Conservation (phyloP, 35 echinoderm and acorn worm genomes). For the Ophiothrix spiculata region DNA sequence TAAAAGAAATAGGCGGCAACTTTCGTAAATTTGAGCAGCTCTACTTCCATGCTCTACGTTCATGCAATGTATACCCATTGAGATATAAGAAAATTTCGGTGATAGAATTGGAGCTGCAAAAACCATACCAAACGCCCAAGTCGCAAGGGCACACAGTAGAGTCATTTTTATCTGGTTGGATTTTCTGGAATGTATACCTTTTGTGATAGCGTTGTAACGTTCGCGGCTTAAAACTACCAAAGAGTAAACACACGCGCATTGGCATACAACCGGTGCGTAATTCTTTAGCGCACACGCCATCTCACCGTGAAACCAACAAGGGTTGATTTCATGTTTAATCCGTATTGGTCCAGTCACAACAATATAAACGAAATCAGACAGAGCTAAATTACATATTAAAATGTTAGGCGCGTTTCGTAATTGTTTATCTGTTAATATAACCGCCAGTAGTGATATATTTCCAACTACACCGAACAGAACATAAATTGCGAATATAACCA, state of each 20-base stretch:
- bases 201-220: conserved; percentile 48
- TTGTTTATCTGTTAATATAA: conserved; percentile 39
- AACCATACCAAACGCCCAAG: not conserved
- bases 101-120: not conserved
- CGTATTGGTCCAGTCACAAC: conserved; percentile 64
- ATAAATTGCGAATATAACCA: conserved; percentile 30
- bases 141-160: not conserved
- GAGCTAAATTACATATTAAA: conserved; percentile 62
- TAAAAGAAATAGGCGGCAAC: not conserved
- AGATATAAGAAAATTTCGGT: not conserved
- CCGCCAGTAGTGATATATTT: conserved; percentile 52
- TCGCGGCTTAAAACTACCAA: conserved; percentile 75
- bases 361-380: conserved; percentile 71
- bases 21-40: not conserved
- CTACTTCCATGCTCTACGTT: not conserved
- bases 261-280: conserved; percentile 36
- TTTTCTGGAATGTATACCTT: not conserved
- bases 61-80: not conserved
- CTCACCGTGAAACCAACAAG: conserved; percentile 34
- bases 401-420: conserved; percentile 70
- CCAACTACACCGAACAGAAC: conserved; percentile 61
- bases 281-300: conserved; percentile 61
- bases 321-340: conserved; percentile 47
- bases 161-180: not conserved
- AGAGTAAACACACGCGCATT: conserved; percentile 70